Base-by-base conservation (phyloP, 1,140 invertebrate genomes). In the Dreissena polymorpha region DNA sequence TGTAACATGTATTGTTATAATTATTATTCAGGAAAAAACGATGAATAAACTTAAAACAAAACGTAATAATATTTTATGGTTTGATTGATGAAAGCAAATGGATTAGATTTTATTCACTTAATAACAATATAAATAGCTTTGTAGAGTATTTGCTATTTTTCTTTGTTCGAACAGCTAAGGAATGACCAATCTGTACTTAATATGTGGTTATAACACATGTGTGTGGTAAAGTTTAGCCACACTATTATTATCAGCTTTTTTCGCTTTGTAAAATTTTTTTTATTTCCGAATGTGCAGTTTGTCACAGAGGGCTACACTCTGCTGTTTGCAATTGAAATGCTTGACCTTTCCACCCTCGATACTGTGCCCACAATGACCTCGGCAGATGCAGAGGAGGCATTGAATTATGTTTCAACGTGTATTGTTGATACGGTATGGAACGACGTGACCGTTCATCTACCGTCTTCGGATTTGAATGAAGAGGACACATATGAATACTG, bases 261-360 rank as follows among this genome's bases (percentile, higher is more conserved):
- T 39, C 8, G 39, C 39, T 39, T 39, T 39, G 2, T 39, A 39
- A 2, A 39, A 5, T 39, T 39, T 39, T 39, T 39, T 2, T 39
- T 39, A 39, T 39, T n/a, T 39, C 39, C 39, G 39, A 39, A 39
- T 39, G 2, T 63, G 18, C 18, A 63, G 60, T 63, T 63, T 25
- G 60, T 63, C 60, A 63, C 60, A 21, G 60, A 63, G 23, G 60
- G 60, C 18, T 63, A 63, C 60, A 63, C 60, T 25, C 18, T 63
- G 23, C 60, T 63, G 18, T 63, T 63, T 63, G 60, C 60, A 63
- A 63, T 63, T 2, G 60, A 63, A 21, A 63, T 63, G 23, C 60
- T 63, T 63, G 23, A 63, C 60, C 18, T 63, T n/a, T 7, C 18
- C 18, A 25, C 60, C 7, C 60, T 63, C 18, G 39, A 39, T 39